These are phyloP conservation scores for Babyrousa celebensis DNA, from an alignment of 2,797 vertebrate species.

Conservation along the genomic window DNA sequence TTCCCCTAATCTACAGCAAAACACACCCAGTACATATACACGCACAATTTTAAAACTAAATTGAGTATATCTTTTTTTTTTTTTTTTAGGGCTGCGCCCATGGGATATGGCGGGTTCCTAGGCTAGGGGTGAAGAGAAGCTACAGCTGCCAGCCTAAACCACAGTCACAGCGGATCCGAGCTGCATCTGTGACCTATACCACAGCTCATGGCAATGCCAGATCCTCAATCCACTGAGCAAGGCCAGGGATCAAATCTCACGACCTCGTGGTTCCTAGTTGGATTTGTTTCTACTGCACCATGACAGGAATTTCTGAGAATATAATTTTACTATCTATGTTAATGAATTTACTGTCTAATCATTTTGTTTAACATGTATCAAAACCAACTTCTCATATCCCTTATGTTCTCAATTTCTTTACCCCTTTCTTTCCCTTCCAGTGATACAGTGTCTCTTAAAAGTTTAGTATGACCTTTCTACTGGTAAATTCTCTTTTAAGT, in stretches of 20 bases:
- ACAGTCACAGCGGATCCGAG: no score
- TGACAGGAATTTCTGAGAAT: background rate
- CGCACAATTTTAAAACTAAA: background rate
- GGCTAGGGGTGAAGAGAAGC: no score
- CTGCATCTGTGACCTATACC: no score
- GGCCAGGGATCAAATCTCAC: no score
- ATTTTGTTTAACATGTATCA: slow-evolving; percentile 39
- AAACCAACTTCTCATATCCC: background rate
- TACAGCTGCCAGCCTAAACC: no score
- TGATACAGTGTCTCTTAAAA: background rate
- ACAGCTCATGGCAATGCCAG: no score
- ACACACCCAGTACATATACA: background rate
- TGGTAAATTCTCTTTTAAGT: background rate
- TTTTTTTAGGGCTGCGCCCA: no score
- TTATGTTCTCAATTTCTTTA: background rate
- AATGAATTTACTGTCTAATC: background rate
- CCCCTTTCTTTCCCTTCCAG: background rate
- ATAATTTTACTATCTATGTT: background rate
- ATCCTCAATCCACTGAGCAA: no score
- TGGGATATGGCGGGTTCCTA: no score
- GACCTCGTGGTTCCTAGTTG: no score
- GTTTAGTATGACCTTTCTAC: background rate
- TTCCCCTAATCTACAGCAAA: background rate
- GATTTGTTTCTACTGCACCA: no score
- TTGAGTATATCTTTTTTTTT: background rate